Evolutionary conservation across 2,113 vertebrate species (phyloP).

Genomic region (Catagonus wagneri): DNA sequence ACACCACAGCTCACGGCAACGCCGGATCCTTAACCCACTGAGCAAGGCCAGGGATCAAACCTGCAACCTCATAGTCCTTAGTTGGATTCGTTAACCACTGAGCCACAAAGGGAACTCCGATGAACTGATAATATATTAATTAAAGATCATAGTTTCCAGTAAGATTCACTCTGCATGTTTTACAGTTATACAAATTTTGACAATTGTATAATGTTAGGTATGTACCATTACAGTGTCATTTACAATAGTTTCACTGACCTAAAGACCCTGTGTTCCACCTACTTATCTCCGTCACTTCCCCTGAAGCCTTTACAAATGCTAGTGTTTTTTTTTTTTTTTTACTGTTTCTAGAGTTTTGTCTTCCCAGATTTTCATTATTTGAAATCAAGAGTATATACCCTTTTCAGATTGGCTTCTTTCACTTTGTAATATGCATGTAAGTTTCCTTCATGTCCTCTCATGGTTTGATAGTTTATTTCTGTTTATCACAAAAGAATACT

Average conservation of each 20-base stretch:
- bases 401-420: neutral
- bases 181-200: neutral
- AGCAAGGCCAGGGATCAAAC: too few relatives aligned
- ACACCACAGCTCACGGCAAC: too few relatives aligned
- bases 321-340: neutral
- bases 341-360: neutral
- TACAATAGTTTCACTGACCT: neutral
- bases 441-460: neutral
- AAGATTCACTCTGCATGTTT: neutral
- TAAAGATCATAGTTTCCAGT: neutral
- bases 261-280: neutral
- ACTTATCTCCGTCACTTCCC: neutral
- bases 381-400: neutral
- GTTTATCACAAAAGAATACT: neutral
- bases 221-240: neutral
- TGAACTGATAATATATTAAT: neutral
- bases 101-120: too few relatives aligned
- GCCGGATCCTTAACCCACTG: too few relatives aligned
- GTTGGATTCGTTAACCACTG: too few relatives aligned
- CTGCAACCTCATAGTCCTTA: too few relatives aligned
- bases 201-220: neutral
- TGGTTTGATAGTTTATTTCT: neutral
- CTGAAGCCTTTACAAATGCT: neutral
- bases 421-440: neutral
- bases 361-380: neutral